Evolutionary conservation across 2,797 vertebrate genomes (phyloP).

Genomic region (Tarsius wallacei): DNA sequence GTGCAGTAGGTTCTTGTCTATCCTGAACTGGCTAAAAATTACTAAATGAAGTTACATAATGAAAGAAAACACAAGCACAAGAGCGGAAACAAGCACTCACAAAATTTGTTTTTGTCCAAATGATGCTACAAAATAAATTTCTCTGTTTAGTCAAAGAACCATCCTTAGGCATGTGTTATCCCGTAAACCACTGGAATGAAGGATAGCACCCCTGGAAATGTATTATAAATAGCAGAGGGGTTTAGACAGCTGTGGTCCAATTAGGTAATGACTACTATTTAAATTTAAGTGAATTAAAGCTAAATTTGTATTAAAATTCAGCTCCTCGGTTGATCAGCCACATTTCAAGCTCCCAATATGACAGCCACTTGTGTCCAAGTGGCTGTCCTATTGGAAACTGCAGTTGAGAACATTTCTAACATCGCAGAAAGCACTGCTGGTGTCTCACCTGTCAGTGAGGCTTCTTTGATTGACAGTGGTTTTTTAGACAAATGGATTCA

Average conservation of each 20-base stretch:
- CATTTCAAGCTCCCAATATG: background rate
- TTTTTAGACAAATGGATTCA: background rate
- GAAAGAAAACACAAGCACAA: background rate
- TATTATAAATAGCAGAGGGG: background rate
- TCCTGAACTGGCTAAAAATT: background rate
- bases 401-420: background rate
- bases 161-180: background rate
- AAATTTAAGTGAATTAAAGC: background rate
- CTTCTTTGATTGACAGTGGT: no score
- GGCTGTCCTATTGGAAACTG: background rate
- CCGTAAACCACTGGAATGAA: background rate
- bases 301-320: background rate
- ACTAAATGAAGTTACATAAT: background rate
- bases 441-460: background rate
- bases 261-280: background rate
- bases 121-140: background rate
- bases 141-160: background rate
- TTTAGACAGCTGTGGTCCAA: background rate
- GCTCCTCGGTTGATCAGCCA: background rate
- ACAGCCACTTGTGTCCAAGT: no score
- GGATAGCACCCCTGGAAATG: background rate
- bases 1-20: background rate
- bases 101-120: background rate
- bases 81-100: background rate
- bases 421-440: no score